Conservation (phyloP, 2,888 invertebrate genomes). For the Cantharis lateralis region DNA sequence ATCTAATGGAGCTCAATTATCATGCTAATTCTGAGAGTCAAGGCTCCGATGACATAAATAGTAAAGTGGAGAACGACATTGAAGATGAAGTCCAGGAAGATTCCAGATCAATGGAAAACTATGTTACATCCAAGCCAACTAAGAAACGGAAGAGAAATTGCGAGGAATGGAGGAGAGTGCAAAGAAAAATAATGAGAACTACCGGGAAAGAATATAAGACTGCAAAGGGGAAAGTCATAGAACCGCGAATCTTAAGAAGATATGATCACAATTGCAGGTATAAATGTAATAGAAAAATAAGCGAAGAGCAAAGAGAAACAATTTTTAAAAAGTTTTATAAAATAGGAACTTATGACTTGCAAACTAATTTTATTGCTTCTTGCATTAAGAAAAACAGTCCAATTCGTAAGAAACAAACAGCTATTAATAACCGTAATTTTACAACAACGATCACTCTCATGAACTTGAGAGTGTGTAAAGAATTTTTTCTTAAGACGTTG, state of each 20-base stretch:
- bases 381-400: not conserved
- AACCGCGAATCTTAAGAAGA: not conserved
- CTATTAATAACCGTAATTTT: not conserved
- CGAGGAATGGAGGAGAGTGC: not conserved
- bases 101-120: no score
- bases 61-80: no score
- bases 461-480: constrained; percentile 15
- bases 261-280: not conserved
- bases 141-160: not conserved
- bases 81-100: no score
- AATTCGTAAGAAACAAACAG: not conserved
- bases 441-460: not conserved
- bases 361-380: not conserved
- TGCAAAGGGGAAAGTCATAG: not conserved
- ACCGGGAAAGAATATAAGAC: not conserved
- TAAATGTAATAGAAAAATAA: not conserved
- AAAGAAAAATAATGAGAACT: not conserved
- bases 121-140: not conserved
- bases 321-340: not conserved
- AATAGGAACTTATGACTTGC: not conserved
- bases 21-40: no score
- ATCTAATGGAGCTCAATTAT: no score
- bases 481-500: constrained; percentile 21
- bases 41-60: no score
- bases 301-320: not conserved